Conservation (phyloP, 2,888 invertebrate genomes). For the Pyrochroa serraticornis region DNA sequence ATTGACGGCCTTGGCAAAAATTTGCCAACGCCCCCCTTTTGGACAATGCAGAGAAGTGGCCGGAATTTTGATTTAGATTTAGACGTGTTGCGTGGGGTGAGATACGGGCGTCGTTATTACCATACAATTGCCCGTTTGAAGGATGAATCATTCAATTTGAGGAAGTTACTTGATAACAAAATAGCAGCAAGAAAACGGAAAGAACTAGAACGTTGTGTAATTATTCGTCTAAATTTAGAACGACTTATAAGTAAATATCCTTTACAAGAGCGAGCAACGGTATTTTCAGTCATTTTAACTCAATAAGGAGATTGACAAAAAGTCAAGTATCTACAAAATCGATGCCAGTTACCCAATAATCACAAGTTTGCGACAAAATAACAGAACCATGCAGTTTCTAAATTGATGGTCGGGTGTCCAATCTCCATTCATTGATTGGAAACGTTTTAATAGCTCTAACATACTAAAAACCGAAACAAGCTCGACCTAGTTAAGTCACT, state of each 20-base stretch:
- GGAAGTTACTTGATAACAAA: too few species aligned
- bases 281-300: conserved; percentile 32
- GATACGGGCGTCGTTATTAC: background rate
- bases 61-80: background rate
- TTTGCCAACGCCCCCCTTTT: conserved; percentile 3
- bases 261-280: conserved; percentile 43
- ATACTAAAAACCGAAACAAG: background rate
- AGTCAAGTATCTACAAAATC: background rate
- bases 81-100: conserved; percentile 5
- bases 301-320: background rate
- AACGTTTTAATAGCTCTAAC: too few species aligned
- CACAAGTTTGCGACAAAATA: background rate
- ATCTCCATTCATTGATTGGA: background rate
- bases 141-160: too few species aligned
- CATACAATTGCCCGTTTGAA: too few species aligned
- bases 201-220: conserved; percentile 33
- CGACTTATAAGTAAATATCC: conserved; percentile 40
- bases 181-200: too few species aligned
- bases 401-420: background rate
- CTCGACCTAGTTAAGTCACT: background rate
- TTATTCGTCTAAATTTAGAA: conserved; percentile 39
- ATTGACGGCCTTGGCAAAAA: conserved; percentile 1
- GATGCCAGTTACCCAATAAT: conserved; percentile 1
- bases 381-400: background rate
- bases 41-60: background rate